Percentiles rank a stretch among this genome's conserved stretches.
phyloP scores from a whole-genome alignment of 2,113 vertebrate genomes.

The Platanista minor region DNA sequence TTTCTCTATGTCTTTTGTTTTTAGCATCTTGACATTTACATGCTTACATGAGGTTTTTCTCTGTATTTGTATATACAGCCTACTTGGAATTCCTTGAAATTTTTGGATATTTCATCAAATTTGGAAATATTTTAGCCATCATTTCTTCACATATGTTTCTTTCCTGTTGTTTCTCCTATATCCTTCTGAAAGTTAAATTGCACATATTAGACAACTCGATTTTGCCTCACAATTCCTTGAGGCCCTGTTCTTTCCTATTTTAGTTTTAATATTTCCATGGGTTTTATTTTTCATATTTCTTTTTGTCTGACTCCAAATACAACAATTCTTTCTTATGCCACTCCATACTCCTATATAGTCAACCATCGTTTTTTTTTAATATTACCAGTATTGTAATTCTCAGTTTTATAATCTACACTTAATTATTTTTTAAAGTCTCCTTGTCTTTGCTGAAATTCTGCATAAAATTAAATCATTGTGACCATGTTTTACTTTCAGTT shows the following conservation, averaged over 20 bases:
- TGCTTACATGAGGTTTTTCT: background rate
- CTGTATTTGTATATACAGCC: background rate
- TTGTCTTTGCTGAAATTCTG: background rate
- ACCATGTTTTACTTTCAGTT: background rate
- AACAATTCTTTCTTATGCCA: background rate
- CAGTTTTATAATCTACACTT: background rate
- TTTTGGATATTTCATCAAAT: background rate
- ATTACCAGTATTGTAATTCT: background rate
- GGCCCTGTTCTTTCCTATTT: background rate
- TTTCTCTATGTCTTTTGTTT: background rate
- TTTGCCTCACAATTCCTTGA: background rate
- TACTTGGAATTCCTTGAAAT: background rate
- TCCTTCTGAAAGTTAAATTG: background rate
- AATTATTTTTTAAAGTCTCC: background rate
- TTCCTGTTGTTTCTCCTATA: background rate
- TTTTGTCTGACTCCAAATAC: background rate
- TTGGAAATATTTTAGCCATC: background rate
- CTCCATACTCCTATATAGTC: background rate
- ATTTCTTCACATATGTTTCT: background rate
- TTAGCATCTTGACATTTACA: background rate
- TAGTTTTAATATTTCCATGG: background rate
- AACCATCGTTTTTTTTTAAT: background rate
- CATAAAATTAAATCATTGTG: background rate
- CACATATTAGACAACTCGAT: background rate
- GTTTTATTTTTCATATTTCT: background rate